Percentiles rank a stretch among this genome's conserved stretches.
phyloP scores from a whole-genome alignment of 2,113 vertebrate genomes.

The Deroptyus accipitrinus region DNA sequence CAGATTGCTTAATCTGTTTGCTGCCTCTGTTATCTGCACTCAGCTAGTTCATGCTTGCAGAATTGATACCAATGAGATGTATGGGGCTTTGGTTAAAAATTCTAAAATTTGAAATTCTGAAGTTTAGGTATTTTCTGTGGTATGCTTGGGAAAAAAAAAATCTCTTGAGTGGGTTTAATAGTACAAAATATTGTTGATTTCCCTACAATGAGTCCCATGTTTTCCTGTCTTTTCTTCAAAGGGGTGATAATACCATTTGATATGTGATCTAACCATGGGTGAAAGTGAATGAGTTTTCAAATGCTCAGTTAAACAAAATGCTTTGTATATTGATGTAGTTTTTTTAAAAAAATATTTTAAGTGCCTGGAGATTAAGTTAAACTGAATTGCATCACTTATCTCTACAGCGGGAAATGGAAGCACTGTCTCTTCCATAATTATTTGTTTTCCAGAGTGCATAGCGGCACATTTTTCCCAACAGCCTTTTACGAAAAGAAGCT shows the following conservation, averaged over 20 bases:
- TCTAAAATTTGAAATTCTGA: not conserved
- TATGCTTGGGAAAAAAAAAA: not conserved
- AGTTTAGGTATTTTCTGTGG: fast-evolving
- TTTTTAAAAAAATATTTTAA: not conserved
- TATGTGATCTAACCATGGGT: not conserved
- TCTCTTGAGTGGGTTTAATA: not conserved
- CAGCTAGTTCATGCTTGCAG: not conserved
- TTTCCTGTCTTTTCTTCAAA: not conserved
- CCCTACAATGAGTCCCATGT: not conserved
- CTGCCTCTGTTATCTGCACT: not conserved
- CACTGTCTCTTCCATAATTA: not conserved
- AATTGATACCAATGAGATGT: not conserved
- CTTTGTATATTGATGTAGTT: not conserved
- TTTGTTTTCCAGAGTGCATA: not conserved
- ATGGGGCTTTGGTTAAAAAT: not conserved
- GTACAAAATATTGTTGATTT: not conserved
- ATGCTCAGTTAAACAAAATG: not conserved
- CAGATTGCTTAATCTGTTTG: not conserved
- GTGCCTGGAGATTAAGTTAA: not conserved
- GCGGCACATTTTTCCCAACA: not conserved
- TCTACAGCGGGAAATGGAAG: not conserved
- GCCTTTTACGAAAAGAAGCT: not conserved
- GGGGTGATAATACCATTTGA: not conserved
- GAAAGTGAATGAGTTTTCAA: not conserved
- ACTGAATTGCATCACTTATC: not conserved